Conservation (phyloP, 2,113 vertebrate genomes). For the Engystomops pustulosus region DNA sequence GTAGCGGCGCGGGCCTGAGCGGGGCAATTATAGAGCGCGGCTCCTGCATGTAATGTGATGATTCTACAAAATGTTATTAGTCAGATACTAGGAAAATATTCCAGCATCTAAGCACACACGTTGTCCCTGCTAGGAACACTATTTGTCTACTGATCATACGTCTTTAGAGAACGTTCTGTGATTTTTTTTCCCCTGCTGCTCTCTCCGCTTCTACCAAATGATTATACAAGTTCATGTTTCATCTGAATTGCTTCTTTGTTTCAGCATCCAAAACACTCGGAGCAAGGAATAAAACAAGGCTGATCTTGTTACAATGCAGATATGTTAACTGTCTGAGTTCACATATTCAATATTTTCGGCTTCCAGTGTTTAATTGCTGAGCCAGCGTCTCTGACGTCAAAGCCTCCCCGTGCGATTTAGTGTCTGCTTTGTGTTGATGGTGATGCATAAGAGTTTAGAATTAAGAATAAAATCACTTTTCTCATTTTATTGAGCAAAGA, state of each 20-base stretch:
- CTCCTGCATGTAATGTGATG: not conserved
- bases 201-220: slow-evolving; percentile 50
- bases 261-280: slow-evolving; percentile 58
- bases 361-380: slow-evolving; percentile 24
- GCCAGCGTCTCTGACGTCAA: not conserved
- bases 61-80: not conserved
- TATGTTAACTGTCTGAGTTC: slow-evolving; percentile 53
- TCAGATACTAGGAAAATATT: slow-evolving; percentile 15
- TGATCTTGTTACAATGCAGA: slow-evolving; percentile 58
- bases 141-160: slow-evolving; percentile 42
- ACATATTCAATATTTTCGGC: slow-evolving; percentile 37
- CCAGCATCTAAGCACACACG: slow-evolving; percentile 15
- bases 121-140: slow-evolving; percentile 26
- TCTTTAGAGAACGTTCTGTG: slow-evolving; percentile 35
- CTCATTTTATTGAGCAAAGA: not conserved
- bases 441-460: not conserved
- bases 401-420: not conserved
- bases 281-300: slow-evolving; percentile 58
- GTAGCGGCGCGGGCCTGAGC: not conserved
- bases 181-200: slow-evolving; percentile 40
- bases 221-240: slow-evolving; percentile 61
- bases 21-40: not conserved
- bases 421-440: not conserved
- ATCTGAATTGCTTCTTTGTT: slow-evolving; percentile 60
- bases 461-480: not conserved